Evolutionary conservation across 2,113 vertebrate genomes (phyloP), one percentile per base, ranked within the genome.

Genomic region (Colaptes auratus): DNA sequence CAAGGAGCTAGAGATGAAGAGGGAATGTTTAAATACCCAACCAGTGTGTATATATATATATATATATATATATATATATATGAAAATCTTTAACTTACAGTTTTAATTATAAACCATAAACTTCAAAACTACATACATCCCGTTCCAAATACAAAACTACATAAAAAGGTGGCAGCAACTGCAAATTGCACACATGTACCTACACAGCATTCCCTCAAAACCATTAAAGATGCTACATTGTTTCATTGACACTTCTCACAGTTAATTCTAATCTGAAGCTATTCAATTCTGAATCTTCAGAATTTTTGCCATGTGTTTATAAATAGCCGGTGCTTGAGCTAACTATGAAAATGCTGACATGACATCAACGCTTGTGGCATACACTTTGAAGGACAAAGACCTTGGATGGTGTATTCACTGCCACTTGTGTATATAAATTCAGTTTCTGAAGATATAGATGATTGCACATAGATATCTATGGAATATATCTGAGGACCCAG

Each of bases 271-370:
- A 31, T n/a, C 35, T 60, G 39, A 89, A 92, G 58, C 27, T 85
- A 30, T 91, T 82, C 30, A 25, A 16, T 24, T 94, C 46, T 19
- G 46, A 85, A 76, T 50, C 55, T 84, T 89, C 58, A 73, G 63
- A 75, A 58, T 69, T 87, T 79, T 87, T 75, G 20, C 31, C n/a
- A 53, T 13, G 78, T 23, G 4, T 13, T 58, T 90, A 60, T 85
- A 87, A 89, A 87, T 72, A 95, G 25, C 27, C 55, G 39, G 14
- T 72, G 70, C 70, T 70, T 79, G 73, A 92, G 59, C 63, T 65
- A 91, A 59, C 59, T 30, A 65, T 61, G 63, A 91, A 96, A 93
- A 82, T 61, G 50, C 42, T 96, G 80, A 88, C 69, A 90, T 4
- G 48, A 39, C 0, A 0, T 72, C 84, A 86, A 25, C 2, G 3